Evolutionary conservation across 2,113 vertebrate genomes (phyloP).

Genomic region (Myotis davidii): DNA sequence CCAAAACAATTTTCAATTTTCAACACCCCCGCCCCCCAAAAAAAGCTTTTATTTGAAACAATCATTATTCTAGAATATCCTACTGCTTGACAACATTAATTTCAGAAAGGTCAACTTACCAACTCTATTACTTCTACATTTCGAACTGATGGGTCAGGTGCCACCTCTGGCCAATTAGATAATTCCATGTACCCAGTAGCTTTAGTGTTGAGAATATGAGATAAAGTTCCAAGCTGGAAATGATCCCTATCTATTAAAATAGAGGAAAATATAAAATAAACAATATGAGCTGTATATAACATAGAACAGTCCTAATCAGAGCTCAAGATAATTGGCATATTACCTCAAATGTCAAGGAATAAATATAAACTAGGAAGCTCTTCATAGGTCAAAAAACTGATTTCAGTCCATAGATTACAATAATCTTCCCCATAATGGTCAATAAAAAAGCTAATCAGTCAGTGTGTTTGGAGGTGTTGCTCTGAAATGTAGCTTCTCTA

Average conservation of each 20-base stretch:
- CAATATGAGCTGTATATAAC: constrained; percentile 80
- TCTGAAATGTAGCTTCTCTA: constrained; percentile 93
- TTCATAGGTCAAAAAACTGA: constrained; percentile 90
- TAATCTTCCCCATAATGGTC: constrained; percentile 91
- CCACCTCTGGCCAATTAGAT: constrained; percentile 93
- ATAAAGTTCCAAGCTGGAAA: constrained; percentile 97
- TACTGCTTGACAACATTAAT: constrained; percentile 72
- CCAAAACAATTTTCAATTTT: constrained; percentile 13
- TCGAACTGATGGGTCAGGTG: constrained; percentile 94
- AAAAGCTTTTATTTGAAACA: constrained; percentile 64
- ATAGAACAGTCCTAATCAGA: constrained; percentile 86
- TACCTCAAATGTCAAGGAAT: constrained; percentile 90
- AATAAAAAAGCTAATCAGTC: constrained; percentile 93
- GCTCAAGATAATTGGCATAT: constrained; percentile 88
- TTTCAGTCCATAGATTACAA: constrained; percentile 92
- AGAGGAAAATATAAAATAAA: constrained; percentile 82
- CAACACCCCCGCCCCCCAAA: background rate
- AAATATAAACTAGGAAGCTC: constrained; percentile 91
- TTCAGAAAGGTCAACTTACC: constrained; percentile 85
- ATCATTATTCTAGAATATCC: constrained; percentile 40
- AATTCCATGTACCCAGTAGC: constrained; percentile 95
- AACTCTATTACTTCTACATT: constrained; percentile 93
- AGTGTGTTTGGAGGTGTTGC: constrained; percentile 92
- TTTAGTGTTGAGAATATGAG: constrained; percentile 94
- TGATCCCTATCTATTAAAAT: constrained; percentile 93